These are phyloP conservation scores for Cyprinodon brontotheroides DNA, from an alignment of 2,113 vertebrate species.

Conservation along the genomic window DNA sequence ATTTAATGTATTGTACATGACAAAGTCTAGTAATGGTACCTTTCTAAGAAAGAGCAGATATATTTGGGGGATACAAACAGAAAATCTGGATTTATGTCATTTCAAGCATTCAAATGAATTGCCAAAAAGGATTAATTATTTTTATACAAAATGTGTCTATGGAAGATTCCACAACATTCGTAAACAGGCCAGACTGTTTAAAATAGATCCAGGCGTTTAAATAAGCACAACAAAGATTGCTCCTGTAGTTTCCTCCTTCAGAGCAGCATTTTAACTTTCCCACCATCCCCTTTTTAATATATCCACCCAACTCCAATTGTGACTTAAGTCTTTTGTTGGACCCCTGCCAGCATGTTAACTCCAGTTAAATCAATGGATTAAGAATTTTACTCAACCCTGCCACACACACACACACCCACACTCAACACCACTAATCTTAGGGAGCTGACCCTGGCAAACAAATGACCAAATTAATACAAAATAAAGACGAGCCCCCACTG, in stretches of 20 bases:
- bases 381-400: conserved; percentile 58
- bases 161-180: conserved; percentile 28
- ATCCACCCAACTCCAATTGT: conserved; percentile 69
- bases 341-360: conserved; percentile 73
- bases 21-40: conserved; percentile 47
- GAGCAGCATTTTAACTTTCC: conserved; percentile 74
- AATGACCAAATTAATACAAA: conserved; percentile 78
- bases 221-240: conserved; percentile 56
- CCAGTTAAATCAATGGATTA: conserved; percentile 81
- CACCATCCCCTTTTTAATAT: conserved; percentile 71
- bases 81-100: conserved; percentile 26
- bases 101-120: conserved; percentile 18
- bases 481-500: conserved; percentile 52
- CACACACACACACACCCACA: conserved; percentile 46
- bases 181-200: conserved; percentile 23
- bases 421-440: conserved; percentile 70
- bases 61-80: conserved; percentile 33
- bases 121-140: neutral
- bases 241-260: conserved; percentile 66
- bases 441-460: conserved; percentile 73
- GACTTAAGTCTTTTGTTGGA: conserved; percentile 77
- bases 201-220: conserved; percentile 25
- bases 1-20: conserved; percentile 33
- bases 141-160: neutral
- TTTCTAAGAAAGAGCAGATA: conserved; percentile 39